Percentiles rank a stretch among this genome's conserved stretches.
Evolutionary conservation across 2,888 invertebrate genomes (phyloP).

Genomic region (Andrena bicolor): DNA sequence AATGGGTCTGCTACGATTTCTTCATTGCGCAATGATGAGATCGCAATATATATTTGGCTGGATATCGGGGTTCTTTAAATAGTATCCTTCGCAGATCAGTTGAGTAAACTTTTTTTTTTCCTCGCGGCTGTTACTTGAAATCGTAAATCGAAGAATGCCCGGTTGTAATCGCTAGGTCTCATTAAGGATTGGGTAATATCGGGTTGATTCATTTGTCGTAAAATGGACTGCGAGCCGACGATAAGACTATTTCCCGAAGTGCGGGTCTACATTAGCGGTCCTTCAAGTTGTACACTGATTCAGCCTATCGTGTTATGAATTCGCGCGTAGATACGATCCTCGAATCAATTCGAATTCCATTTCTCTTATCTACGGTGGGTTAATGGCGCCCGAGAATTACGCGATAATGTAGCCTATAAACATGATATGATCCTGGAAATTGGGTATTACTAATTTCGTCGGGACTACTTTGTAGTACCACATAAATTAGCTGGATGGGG

Average conservation of each 20-base stretch:
- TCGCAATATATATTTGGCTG: not conserved
- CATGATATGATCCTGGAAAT: not conserved
- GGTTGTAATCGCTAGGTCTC: not conserved
- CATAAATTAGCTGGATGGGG: not conserved
- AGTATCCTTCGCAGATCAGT: not conserved
- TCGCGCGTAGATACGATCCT: slow-evolving; percentile 48
- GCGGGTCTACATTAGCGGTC: not conserved
- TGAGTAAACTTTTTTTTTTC: not conserved
- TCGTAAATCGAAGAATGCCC: not conserved
- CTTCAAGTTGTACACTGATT: slow-evolving; percentile 9
- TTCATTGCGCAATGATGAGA: not conserved
- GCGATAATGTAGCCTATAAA: not conserved
- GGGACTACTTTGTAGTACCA: not conserved
- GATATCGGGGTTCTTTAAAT: not conserved
- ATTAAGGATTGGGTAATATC: slow-evolving; percentile 28
- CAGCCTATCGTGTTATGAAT: slow-evolving; percentile 19
- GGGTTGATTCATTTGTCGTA: slow-evolving; percentile 11
- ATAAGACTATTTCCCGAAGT: slow-evolving; percentile 37
- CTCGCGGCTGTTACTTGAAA: not conserved
- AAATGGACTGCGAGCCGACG: not conserved
- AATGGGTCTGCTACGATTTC: not conserved
- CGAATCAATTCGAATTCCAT: slow-evolving; percentile 33
- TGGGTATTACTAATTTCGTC: not conserved
- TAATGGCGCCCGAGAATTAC: slow-evolving; percentile 1
- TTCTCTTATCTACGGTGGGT: slow-evolving; percentile 26